These are phyloP conservation scores for Cathartes aura DNA, from an alignment of 2,113 vertebrate species.

Conservation along the genomic window DNA sequence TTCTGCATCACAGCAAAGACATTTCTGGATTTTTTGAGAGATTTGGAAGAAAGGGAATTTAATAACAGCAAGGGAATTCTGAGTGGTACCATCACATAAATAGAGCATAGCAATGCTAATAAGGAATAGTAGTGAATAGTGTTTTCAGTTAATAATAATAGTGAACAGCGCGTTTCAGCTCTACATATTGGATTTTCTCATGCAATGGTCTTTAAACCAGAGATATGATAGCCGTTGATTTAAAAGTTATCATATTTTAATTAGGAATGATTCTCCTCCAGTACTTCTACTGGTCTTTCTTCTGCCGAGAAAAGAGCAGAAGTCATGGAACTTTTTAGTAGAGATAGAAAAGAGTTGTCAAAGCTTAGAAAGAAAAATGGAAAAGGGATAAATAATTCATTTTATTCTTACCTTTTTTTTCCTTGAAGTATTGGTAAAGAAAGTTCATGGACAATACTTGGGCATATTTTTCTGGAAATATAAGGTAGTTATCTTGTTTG, in stretches of 20 bases:
- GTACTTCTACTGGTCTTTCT: not conserved
- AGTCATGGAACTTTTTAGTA: not conserved
- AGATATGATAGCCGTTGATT: not conserved
- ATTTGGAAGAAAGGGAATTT: not conserved
- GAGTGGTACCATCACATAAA: not conserved
- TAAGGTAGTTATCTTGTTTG: not conserved
- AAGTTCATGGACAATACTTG: not conserved
- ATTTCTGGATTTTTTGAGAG: not conserved
- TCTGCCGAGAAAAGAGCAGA: not conserved
- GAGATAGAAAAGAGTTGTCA: not conserved
- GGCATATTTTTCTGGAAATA: not conserved
- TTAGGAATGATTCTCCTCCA: not conserved
- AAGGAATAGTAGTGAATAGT: not conserved
- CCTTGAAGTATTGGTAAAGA: not conserved
- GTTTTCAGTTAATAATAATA: not conserved
- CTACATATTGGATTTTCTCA: not conserved
- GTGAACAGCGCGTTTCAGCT: not conserved
- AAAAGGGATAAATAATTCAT: not conserved
- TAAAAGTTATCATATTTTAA: not conserved
- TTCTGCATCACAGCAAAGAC: not conserved
- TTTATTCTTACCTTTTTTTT: not conserved
- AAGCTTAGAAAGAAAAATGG: not conserved
- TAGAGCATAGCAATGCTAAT: not conserved
- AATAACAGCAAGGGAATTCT: not conserved
- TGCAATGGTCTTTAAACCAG: not conserved